Percentiles rank a stretch among this genome's conserved stretches.
Evolutionary conservation across 1,140 invertebrate species (phyloP).

Genomic region (Apolygus lucorum): DNA sequence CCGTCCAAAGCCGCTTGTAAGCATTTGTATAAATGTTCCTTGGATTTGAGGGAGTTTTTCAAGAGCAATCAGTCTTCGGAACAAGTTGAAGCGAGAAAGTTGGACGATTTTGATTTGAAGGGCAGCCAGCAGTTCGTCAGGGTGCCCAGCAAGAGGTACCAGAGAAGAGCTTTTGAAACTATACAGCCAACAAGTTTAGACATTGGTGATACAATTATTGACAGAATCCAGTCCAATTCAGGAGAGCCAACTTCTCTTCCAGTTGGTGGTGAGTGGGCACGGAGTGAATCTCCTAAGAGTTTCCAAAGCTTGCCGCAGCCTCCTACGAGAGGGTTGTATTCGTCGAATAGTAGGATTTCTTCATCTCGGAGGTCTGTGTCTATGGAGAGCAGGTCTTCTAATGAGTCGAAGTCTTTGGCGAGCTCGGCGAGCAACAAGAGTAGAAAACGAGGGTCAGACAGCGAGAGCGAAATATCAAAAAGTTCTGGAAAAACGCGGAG

Average conservation of each 20-base stretch:
- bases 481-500: background rate
- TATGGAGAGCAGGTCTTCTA: conserved; percentile 77
- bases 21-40: conserved; percentile 96
- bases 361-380: conserved; percentile 37
- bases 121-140: conserved; percentile 68
- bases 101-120: conserved; percentile 18
- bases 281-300: conserved; percentile 61
- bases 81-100: background rate
- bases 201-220: background rate
- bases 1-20: conserved; percentile 91
- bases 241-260: background rate
- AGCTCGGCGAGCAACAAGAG: conserved; percentile 63
- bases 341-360: conserved; percentile 46
- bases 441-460: conserved; percentile 71
- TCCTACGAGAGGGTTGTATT: conserved; percentile 58
- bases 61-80: conserved; percentile 48
- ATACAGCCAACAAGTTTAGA: conserved; percentile 36
- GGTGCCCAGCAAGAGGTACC: conserved; percentile 77
- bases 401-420: conserved; percentile 59
- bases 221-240: background rate
- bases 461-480: conserved; percentile 77
- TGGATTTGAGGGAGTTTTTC: conserved; percentile 98
- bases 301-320: conserved; percentile 55
- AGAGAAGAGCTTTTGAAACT: conserved; percentile 64
- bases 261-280: conserved; percentile 13